A percentile compares a stretch with the other conserved stretches of the same genome.
Evolutionary conservation across 2,113 vertebrate genomes (phyloP).

Genomic region (Ochotona curzoniae): DNA sequence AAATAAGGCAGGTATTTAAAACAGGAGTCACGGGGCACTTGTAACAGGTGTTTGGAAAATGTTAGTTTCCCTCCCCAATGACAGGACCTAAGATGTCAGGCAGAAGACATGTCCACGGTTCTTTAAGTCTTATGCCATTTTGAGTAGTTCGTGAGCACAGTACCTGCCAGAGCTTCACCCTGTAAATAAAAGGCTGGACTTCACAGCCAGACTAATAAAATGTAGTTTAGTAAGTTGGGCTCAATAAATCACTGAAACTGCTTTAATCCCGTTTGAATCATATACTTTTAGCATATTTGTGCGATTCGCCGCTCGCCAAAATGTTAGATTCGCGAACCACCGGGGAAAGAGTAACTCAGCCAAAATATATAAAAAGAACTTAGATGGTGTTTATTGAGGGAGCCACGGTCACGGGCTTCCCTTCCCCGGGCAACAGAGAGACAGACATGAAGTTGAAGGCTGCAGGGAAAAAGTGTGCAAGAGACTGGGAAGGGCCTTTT

Average conservation of each 20-base stretch:
- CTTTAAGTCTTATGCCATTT: slow-evolving; percentile 5
- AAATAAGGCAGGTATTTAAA: background rate
- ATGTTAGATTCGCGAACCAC: no score
- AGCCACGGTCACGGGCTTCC: no score
- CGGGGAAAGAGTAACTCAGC: no score
- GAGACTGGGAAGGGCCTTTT: no score
- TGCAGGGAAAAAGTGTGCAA: no score
- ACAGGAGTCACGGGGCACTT: background rate
- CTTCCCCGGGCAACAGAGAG: no score
- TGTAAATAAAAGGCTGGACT: background rate
- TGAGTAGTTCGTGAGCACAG: background rate
- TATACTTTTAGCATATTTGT: no score
- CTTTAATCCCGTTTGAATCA: background rate
- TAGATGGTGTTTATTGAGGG: no score
- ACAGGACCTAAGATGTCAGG: background rate
- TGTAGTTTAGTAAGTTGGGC: slow-evolving; percentile 12
- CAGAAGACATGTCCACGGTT: background rate
- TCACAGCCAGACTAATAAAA: background rate
- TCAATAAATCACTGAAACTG: background rate
- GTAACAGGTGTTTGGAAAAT: background rate
- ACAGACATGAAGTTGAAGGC: no score
- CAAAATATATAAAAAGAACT: no score
- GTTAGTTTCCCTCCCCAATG: background rate
- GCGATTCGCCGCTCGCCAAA: no score
- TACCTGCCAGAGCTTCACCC: background rate